phyloP scores from a whole-genome alignment of 1,140 invertebrate genomes.

The Bombus waltoni region DNA sequence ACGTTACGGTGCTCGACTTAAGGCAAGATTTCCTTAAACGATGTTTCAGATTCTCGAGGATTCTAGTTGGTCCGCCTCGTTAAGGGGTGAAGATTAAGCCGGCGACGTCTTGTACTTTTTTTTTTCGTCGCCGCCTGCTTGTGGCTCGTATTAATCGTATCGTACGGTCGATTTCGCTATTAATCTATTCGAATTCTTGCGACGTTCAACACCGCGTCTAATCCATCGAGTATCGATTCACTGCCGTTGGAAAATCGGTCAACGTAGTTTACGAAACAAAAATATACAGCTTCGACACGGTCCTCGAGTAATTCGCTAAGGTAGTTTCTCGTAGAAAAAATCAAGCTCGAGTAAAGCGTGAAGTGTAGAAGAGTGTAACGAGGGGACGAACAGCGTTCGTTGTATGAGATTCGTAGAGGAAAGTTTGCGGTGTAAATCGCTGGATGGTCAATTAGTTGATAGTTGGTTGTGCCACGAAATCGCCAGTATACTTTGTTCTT shows the following conservation, averaged over 20 bases:
- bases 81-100: conserved; percentile 62
- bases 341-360: not conserved
- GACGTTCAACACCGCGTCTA: not conserved
- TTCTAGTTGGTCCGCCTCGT: conserved; percentile 48
- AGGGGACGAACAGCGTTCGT: not conserved
- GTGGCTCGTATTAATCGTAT: conserved; percentile 20
- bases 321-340: not conserved
- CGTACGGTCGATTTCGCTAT: conserved; percentile 1
- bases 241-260: too few species aligned
- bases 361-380: not conserved
- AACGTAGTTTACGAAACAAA: too few species aligned
- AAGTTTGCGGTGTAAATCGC: conserved; percentile 18
- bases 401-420: not conserved
- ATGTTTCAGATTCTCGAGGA: conserved; percentile 71
- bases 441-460: conserved; percentile 9
- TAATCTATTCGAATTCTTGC: conserved; percentile 24
- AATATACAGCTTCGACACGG: not conserved
- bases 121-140: conserved; percentile 28
- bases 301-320: too few species aligned
- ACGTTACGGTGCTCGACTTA: conserved; percentile 68
- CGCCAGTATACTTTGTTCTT: not conserved
- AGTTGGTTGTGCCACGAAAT: not conserved
- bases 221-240: too few species aligned
- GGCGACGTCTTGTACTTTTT: conserved; percentile 44
- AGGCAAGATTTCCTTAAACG: conserved; percentile 79